Base-by-base conservation (phyloP, 2,797 vertebrate species). In the Coregonus sp. region DNA sequence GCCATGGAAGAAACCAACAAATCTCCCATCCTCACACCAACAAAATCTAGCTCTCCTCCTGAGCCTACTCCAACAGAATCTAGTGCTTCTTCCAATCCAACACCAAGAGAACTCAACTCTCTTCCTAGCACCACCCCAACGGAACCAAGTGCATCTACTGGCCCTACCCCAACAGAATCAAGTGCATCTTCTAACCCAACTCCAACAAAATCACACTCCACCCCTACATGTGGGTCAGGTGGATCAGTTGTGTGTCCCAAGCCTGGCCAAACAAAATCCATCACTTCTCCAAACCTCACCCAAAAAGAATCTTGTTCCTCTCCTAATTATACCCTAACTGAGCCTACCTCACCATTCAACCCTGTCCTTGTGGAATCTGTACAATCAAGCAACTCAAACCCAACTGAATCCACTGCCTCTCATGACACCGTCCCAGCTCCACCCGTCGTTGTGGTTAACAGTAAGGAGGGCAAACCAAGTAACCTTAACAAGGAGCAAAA, bases 401-500 rank as follows among this genome's bases (percentile, higher is more conserved):
- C 71, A 70, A n/a, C 56, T 25, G 61, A 77, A 47, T 31, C 37
- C 4, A 31, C 66, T 74, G 47, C 79, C 12, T 56, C 71, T 78
- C 56, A 66, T 25, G 37, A 63, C 0, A 33, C 70, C 70, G 80
- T 78, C 18, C 12, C 18, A 37, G 51, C 0, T 6, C 33, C 88
- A 83, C n/a, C 83, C 83, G 4, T 88, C 90, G 50, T 83, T 77
- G 86, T 88, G 33, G 77, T 86, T 11, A 82, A 88, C 0, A 88
- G 76, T 86, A 80, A 59, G 18, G 11, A 20, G 54, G 81, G 82
- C 77, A 88, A 91, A 11, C 84, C 92, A 70, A 89, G 87, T 85
- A 93, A 95, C 50, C 90, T 85, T 33, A 84, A 92, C 33, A 90
- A 93, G 70, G 92, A 93, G 78, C 25, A 12, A 52, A 29, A 25